Conservation (phyloP, 2,888 invertebrate species). For the Drosophila limbata region DNA sequence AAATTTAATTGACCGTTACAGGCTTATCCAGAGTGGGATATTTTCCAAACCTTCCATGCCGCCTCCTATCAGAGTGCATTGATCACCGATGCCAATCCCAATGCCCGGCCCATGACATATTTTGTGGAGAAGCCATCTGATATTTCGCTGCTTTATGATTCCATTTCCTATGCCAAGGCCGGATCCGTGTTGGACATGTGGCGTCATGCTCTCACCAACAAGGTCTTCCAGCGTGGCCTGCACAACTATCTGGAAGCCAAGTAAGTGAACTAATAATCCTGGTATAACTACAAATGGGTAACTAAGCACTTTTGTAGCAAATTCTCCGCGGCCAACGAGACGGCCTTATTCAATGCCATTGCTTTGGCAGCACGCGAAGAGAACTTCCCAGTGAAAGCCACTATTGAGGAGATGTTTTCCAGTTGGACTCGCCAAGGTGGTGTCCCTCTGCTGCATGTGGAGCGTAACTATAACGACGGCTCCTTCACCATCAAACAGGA, state of each 20-base stretch:
- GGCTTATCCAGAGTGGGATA: conserved; percentile 89
- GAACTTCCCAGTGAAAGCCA: conserved; percentile 65
- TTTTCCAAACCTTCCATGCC: conserved; percentile 91
- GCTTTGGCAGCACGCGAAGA: conserved; percentile 71
- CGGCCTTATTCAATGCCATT: conserved; percentile 76
- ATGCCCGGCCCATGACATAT: conserved; percentile 92
- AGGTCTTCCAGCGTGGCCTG: conserved; percentile 79
- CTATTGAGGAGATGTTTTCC: conserved; percentile 88
- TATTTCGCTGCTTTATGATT: conserved; percentile 92
- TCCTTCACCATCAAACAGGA: conserved; percentile 87
- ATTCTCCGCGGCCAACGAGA: conserved; percentile 73
- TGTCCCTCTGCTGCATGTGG: conserved; percentile 87
- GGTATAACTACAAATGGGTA: neutral
- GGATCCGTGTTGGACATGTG: conserved; percentile 87
- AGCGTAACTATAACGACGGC: conserved; percentile 85
- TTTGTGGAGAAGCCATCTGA: conserved; percentile 93
- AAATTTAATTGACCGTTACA: conserved; percentile 62
- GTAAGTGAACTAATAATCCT: conserved; percentile 55
- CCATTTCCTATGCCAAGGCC: conserved; percentile 95
- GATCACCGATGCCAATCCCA: conserved; percentile 89
- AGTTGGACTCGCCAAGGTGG: conserved; percentile 88
- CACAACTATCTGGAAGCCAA: conserved; percentile 79
- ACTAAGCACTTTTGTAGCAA: conserved; percentile 48
- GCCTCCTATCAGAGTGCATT: conserved; percentile 91
- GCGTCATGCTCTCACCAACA: conserved; percentile 79